Evolutionary conservation across 2,888 invertebrate genomes (phyloP).

Genomic region (Hyposoter dolosus): DNA sequence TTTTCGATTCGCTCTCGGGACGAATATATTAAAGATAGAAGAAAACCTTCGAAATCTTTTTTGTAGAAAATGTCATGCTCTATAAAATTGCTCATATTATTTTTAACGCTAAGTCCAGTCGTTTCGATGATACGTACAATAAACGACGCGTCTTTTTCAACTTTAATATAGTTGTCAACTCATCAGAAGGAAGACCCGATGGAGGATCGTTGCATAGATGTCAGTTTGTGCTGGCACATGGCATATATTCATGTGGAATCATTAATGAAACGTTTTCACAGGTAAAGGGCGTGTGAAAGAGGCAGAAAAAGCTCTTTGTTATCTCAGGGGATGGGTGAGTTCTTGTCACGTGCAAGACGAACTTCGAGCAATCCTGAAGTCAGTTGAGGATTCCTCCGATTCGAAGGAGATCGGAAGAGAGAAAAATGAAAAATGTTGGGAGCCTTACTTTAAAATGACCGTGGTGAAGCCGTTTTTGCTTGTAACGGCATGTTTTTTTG

Average conservation of each 20-base stretch:
- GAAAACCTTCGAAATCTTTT: not conserved
- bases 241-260: not conserved
- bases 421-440: conserved; percentile 77
- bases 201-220: not conserved
- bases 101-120: not conserved
- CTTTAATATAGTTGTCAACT: not conserved
- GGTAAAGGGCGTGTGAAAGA: conserved; percentile 88
- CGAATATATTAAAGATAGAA: not conserved
- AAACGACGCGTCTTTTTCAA: not conserved
- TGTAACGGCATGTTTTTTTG: conserved; percentile 89
- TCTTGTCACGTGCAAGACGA: conserved; percentile 88
- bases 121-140: not conserved
- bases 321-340: conserved; percentile 92
- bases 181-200: not conserved
- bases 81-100: not conserved
- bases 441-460: conserved; percentile 86
- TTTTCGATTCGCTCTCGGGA: not conserved
- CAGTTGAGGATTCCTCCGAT: conserved; percentile 81
- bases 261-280: conserved; percentile 56
- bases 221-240: not conserved
- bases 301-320: conserved; percentile 89
- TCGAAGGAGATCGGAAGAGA: conserved; percentile 4
- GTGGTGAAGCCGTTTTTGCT: conserved; percentile 90
- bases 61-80: not conserved
- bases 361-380: conserved; percentile 85